Percentiles rank a stretch among this genome's conserved stretches.
Evolutionary conservation across 37 sponge, comb jelly and placozoan species (phyloP).

Genomic region (Bolinopsis microptera): DNA sequence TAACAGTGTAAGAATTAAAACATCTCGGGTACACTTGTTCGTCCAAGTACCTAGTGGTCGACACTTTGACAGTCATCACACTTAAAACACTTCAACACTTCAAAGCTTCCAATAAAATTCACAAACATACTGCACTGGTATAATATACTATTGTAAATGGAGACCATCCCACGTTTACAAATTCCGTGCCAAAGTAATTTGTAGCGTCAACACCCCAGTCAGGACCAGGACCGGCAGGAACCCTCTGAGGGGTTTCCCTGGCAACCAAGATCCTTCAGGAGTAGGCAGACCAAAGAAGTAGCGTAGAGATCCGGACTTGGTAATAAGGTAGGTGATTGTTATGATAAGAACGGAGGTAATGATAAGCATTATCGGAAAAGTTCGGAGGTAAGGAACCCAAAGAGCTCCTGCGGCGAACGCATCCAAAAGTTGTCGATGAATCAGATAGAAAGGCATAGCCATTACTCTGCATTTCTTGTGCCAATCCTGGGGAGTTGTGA

Average conservation of each 20-base stretch:
- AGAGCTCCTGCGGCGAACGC: neutral
- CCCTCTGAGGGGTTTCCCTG: neutral
- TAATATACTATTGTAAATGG: no score
- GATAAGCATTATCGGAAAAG: neutral
- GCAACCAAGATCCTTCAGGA: neutral
- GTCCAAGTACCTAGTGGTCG: no score
- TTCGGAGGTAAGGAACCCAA: neutral
- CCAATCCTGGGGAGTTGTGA: neutral
- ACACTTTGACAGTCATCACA: no score
- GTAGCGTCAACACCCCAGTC: no score
- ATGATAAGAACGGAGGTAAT: neutral
- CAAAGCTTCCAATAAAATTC: no score
- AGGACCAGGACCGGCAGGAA: neutral
- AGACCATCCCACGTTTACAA: no score
- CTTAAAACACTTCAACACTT: no score
- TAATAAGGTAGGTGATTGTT: neutral
- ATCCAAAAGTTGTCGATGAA: neutral
- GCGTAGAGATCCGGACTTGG: neutral
- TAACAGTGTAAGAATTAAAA: no score
- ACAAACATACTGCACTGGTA: no score
- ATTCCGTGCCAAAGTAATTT: no score
- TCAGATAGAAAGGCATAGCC: conserved; percentile 6
- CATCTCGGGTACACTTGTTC: no score
- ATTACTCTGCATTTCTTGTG: neutral
- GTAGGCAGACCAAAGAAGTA: conserved; percentile 1